Evolutionary conservation across 2,113 vertebrate genomes (phyloP), one percentile per base, ranked within the genome.

Genomic region (Forbesichthys agassizii): DNA sequence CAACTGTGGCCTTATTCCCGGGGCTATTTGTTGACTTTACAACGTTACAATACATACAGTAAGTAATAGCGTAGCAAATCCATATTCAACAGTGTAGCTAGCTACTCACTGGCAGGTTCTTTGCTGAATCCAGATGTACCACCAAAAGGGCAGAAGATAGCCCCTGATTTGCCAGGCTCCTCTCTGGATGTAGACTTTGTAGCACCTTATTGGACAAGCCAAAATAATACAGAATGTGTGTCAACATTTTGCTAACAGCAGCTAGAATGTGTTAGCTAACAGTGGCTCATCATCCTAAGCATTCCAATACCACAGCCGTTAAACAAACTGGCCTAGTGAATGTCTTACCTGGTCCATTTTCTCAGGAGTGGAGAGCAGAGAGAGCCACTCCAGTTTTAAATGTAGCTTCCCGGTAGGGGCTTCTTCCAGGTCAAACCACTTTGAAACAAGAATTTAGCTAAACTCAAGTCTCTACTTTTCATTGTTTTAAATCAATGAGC

Each of bases 371-470:
- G 96, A 88, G 85, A 93, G 84, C 83, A 97, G 90, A 49, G 95
- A 95, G 61, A 99, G 94, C 97, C 97, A 99, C 85, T 99, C 96
- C 58, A 99, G 90, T 75, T 94, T 96, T 77, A 99, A 84, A 88
- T 98, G 97, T 33, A 99, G 92, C 86, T 97, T 98, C 71, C 97
- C 98, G 67, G 92, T 94, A 36, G 92, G 88, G 1, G 94, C 91
- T 75, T 99, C 98, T 48, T 99, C 96, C 85, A 99, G 90, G 73
- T 93, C 73, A 76, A 99, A 99, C 98, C 98, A 99, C 98, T 99
- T 74, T 4, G 27, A 46, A 47, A 3, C 18, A 11, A 36, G 42
- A 61, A 18, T 7, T 70, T 68, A 47, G 58, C 59, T 20, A 9
- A 9, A 0, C 10, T n/a, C 57, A 52, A 76, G 10, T 33, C 11